Evolutionary conservation across 2,113 vertebrate species (phyloP), one percentile per base, ranked within the genome.

Genomic region (Podiceps cristatus): DNA sequence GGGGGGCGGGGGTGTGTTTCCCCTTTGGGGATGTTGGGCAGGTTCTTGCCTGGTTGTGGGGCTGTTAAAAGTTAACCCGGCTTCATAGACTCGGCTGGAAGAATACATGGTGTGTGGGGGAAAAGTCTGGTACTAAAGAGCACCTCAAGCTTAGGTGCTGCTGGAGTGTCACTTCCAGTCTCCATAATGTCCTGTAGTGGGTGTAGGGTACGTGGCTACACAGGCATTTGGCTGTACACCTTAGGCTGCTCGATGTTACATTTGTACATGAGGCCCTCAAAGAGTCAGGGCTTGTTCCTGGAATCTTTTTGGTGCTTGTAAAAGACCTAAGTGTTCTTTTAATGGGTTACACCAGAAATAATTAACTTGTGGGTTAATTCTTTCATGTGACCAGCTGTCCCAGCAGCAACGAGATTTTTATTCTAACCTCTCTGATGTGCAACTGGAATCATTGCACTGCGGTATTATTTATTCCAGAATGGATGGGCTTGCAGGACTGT

Each of bases 121-220:
- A 27, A 35, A 62, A 75, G 40, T 9, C 23, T 49, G 37, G 5
- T 49, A 15, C 19, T 49, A 25, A 56, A 14, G 25, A 37, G 16
- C 24, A 14, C 10, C 10, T 59, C 25, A 42, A 20, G 62, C 1
- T 80, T 20, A 52, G 53, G 6, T 17, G 20, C 9, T 31, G 42
- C 16, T 42, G 18, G 28, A 50, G 11, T 25, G 64, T 55, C 18
- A 5, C 14, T 63, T 71, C 2, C 3, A 7, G 24, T 17, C 24
- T 24, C 7, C 4, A 3, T 6, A 53, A 45, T 18, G 14, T 6
- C 24, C 5, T 5, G 11, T 16, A 71, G 29, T 13, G 31, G 31
- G 24, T 74, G 19, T 8, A 37, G 19, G 7, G 7, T 52, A 15
- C 0, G 0, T 3, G 7, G 29, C 5, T 62, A 19, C 13, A 3